These are phyloP conservation scores for Halcyon senegalensis DNA, from an alignment of 2,113 vertebrate genomes.

Conservation along the genomic window DNA sequence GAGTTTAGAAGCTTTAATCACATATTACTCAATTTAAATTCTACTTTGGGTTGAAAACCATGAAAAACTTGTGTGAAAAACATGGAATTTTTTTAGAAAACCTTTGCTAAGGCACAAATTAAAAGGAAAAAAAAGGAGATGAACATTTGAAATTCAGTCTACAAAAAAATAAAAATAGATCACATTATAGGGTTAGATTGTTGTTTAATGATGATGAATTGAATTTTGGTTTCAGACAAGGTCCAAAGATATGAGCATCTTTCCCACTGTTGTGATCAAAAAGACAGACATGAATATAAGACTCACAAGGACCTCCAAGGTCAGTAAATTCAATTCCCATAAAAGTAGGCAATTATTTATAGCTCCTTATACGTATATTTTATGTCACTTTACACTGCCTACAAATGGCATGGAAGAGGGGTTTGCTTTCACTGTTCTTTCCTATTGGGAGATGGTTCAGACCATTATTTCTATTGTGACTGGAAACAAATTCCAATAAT, in stretches of 20 bases:
- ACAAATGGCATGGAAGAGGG: background rate
- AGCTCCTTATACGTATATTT: background rate
- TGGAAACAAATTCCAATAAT: background rate
- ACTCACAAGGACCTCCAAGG: background rate
- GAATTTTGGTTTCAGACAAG: background rate
- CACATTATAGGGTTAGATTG: background rate
- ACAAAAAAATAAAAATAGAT: background rate
- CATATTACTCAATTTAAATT: background rate
- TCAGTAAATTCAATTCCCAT: conserved; percentile 6
- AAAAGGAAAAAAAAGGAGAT: background rate
- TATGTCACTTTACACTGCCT: background rate
- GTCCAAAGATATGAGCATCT: accelerated
- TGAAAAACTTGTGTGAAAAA: background rate
- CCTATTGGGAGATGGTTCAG: background rate
- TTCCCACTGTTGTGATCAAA: background rate
- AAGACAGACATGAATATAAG: background rate
- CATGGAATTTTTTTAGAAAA: background rate
- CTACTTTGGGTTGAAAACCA: background rate
- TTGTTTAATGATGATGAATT: background rate
- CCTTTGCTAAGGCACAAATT: background rate
- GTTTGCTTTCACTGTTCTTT: background rate
- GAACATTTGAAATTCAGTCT: background rate
- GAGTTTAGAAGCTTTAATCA: background rate
- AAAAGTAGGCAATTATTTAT: conserved; percentile 26
- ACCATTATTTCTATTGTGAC: background rate